Evolutionary conservation across 2,113 vertebrate genomes (phyloP).

Genomic region (Gnathonemus echidnorhynchus): DNA sequence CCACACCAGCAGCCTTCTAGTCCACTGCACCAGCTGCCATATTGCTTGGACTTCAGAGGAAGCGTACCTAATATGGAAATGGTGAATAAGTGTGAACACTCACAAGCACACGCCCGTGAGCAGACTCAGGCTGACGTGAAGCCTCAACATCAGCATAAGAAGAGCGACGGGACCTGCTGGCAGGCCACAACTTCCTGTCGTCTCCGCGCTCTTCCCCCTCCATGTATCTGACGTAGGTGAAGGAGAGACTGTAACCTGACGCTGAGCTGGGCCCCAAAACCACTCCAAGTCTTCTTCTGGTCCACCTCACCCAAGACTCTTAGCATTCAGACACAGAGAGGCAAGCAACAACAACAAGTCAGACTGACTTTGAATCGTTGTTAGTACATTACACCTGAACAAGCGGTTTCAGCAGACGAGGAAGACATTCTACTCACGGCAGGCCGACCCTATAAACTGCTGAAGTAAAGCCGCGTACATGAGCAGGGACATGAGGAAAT

Average conservation of each 20-base stretch:
- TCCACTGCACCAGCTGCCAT: neutral
- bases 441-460: neutral
- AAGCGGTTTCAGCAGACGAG: neutral
- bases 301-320: neutral
- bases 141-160: neutral
- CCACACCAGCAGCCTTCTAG: neutral
- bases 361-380: neutral
- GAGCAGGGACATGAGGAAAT: neutral
- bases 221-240: neutral
- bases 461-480: neutral
- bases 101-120: neutral
- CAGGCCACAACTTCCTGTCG: conserved; percentile 22
- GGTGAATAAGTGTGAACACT: neutral
- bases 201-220: conserved; percentile 17
- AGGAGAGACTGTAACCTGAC: neutral
- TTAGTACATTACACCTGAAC: neutral
- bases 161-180: neutral
- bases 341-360: neutral
- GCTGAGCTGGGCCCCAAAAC: neutral
- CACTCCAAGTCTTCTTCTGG: neutral
- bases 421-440: neutral
- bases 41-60: neutral
- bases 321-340: neutral
- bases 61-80: neutral
- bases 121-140: neutral